Percentiles rank a stretch among this genome's conserved stretches.
Evolutionary conservation across 2,888 invertebrate species (phyloP).

Genomic region (Netelia virgata): DNA sequence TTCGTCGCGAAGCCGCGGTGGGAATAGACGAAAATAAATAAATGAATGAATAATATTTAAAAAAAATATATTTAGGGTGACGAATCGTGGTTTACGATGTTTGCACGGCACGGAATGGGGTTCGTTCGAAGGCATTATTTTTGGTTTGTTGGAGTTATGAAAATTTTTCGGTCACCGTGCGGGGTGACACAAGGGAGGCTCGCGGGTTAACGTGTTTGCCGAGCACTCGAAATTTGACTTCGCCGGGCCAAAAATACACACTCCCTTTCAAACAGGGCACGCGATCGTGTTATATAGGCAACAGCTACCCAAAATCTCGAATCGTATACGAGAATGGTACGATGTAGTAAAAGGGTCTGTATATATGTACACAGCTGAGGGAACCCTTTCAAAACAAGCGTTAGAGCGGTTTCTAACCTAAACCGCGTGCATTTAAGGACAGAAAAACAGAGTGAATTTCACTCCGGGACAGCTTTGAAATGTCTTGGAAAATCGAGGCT

Average conservation of each 20-base stretch:
- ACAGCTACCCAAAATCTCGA: constrained; percentile 29
- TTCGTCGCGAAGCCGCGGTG: not conserved
- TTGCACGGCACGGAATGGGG: constrained; percentile 9
- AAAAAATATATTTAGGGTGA: constrained; percentile 6
- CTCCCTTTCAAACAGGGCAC: constrained; percentile 67
- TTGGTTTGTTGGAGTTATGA: constrained; percentile 50
- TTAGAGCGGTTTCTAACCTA: constrained; percentile 54
- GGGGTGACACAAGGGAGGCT: constrained; percentile 10
- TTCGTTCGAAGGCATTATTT: constrained; percentile 50
- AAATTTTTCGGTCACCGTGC: constrained; percentile 40
- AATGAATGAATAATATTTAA: not conserved
- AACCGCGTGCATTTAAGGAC: constrained; percentile 28
- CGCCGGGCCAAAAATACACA: constrained; percentile 78
- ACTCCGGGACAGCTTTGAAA: constrained; percentile 22
- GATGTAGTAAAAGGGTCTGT: constrained; percentile 46
- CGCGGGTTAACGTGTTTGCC: constrained; percentile 74
- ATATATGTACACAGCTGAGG: constrained; percentile 77
- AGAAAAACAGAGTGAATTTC: constrained; percentile 40
- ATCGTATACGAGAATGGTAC: constrained; percentile 33
- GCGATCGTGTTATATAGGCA: constrained; percentile 37
- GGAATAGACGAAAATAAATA: constrained; percentile 1
- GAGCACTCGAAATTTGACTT: constrained; percentile 82
- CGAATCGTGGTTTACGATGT: constrained; percentile 25
- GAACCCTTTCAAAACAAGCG: constrained; percentile 77
- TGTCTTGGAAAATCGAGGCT: constrained; percentile 28